Evolutionary conservation across 2,113 vertebrate genomes (phyloP), one percentile per base, ranked within the genome.

Genomic region (Saguinus imperator): DNA sequence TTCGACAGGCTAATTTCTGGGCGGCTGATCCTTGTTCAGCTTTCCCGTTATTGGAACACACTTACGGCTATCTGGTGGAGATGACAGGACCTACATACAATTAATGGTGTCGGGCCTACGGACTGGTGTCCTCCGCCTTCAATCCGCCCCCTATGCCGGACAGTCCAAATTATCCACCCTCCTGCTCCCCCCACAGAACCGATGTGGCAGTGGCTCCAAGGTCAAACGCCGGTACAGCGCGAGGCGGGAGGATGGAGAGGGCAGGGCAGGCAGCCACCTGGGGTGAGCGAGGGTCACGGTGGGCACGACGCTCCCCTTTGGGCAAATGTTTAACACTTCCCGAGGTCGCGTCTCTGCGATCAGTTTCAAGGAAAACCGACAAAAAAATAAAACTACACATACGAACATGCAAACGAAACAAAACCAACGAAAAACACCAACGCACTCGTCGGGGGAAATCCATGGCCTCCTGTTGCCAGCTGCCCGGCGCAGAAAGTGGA

Each of bases 401-500:
- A 96, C 95, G 76, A 89, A 84, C 96, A 89, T 84, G 95, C 93
- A 94, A 96, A 91, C 18, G n/a, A 91, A 76, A 58, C 77, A 75
- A 94, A 86, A 52, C 80, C 57, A 58, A 77, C 43, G 52, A 48
- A 64, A 85, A 90, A 10, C 90, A 72, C 68, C 91, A 40, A 57
- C 68, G 76, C 92, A 40, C 89, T 57, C 20, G 48, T n/a, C 1
- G 27, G 61, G 81, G 81, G 64, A 48, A 50, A 84, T 52, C 94
- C 97, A 37, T 1, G 86, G 95, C 97, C 94, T 97, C 96, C 93
- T 89, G 97, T 76, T 89, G 96, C 94, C 95, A 66, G 94, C 77
- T 21, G 80, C 72, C 86, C 18, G 45, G 70, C 35, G 64, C 23
- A 55, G 70, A 68, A 14, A 87, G 94, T 37, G 43, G 68, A 58